Conservation (phyloP, 2,888 invertebrate species). For the Phymatocera aterrima region DNA sequence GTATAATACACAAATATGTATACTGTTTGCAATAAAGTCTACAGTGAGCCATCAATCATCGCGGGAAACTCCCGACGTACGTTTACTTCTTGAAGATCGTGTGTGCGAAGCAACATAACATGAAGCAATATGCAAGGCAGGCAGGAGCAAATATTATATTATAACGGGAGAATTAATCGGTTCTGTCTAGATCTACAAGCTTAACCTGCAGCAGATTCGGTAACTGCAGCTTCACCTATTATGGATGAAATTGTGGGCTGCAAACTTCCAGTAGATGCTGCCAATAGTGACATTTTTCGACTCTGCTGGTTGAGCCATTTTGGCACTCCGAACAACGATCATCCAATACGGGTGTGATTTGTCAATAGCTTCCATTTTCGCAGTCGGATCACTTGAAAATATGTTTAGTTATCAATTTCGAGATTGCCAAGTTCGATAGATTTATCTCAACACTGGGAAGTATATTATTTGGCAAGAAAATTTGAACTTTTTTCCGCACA, state of each 20-base stretch:
- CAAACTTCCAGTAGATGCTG: slow-evolving; percentile 67
- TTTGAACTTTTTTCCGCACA: too few relatives aligned
- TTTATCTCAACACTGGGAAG: too few relatives aligned
- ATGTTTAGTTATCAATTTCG: background rate
- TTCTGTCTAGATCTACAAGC: slow-evolving; percentile 23
- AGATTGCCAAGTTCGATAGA: too few relatives aligned
- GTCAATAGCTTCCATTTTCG: background rate
- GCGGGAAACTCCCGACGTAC: background rate
- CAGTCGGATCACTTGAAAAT: slow-evolving; percentile 9
- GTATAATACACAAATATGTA: background rate
- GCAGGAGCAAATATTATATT: background rate
- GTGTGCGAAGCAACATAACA: background rate
- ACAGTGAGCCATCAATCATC: background rate
- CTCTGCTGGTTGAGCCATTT: slow-evolving; percentile 65
- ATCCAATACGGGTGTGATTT: slow-evolving; percentile 62
- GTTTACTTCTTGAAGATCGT: background rate
- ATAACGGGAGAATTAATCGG: background rate
- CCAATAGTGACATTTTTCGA: slow-evolving; percentile 62
- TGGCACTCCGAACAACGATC: slow-evolving; percentile 59
- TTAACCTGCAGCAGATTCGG: background rate
- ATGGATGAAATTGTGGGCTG: slow-evolving; percentile 65
- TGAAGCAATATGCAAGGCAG: background rate
- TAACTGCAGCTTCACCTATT: slow-evolving; percentile 58
- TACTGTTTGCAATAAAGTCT: background rate
- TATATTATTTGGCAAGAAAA: too few relatives aligned